Evolutionary conservation across 2,888 invertebrate genomes (phyloP).

Genomic region (Limnephilus lunatus): DNA sequence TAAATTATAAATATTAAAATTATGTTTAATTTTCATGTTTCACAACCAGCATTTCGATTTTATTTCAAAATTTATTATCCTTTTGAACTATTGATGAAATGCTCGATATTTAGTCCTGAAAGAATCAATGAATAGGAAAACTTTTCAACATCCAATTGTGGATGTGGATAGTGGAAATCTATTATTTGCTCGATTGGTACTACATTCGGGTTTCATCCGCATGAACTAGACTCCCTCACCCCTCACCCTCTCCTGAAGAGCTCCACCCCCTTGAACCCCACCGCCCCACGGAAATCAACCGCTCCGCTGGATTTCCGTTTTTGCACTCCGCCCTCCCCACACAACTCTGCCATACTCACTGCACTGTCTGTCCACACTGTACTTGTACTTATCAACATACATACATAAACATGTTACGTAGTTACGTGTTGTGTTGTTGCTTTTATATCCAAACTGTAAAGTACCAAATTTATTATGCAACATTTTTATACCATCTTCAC

Average conservation of each 20-base stretch:
- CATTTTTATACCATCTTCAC: neutral
- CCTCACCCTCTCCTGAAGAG: neutral
- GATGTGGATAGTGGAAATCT: slow-evolving; percentile 6
- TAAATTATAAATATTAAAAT: neutral
- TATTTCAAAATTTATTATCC: neutral
- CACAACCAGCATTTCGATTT: neutral
- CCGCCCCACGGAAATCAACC: slow-evolving; percentile 52
- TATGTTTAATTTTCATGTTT: neutral
- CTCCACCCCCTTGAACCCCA: neutral
- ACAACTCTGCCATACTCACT: neutral
- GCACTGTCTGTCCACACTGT: neutral
- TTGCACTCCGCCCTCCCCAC: slow-evolving; percentile 27
- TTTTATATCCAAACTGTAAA: neutral
- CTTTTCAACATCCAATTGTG: slow-evolving; percentile 20
- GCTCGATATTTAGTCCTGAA: neutral
- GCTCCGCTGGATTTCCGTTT: slow-evolving; percentile 57
- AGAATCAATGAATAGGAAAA: slow-evolving; percentile 7
- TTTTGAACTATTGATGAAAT: neutral
- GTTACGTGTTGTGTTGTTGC: neutral
- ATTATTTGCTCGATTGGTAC: slow-evolving; percentile 36
- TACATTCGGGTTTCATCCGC: slow-evolving; percentile 22
- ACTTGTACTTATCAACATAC: neutral
- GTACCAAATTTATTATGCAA: neutral
- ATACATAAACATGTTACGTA: neutral
- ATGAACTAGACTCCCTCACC: slow-evolving; percentile 3